Evolutionary conservation across 1,140 invertebrate genomes (phyloP), one percentile per base, ranked within the genome.

Genomic region (Drepana arcuata): DNA sequence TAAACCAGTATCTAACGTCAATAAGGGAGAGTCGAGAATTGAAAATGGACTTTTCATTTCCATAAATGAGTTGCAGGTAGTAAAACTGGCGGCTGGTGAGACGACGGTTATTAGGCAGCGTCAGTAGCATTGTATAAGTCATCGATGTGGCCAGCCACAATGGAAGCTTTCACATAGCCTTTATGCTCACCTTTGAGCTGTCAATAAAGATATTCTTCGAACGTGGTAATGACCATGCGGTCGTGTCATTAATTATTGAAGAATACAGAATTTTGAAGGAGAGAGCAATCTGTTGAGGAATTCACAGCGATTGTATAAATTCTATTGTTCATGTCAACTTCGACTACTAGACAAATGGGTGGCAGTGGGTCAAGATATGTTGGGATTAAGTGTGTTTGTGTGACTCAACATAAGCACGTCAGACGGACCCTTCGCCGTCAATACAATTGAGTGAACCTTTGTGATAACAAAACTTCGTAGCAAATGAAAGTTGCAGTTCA

Each of bases 1-100:
- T 72, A 47, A 42, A 42, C 33, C 46, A 50, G 50, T 52, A 50
- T 49, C 54, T 48, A 61, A 35, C 54, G 54, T 65, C 65, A 61
- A 70, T 67, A 58, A 66, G 56, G 58, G 51, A 57, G 56, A 66
- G 47, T 56, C 30, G 48, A 56, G 47, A 48, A 59, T 55, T 54
- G 65, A 52, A 43, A 62, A 67, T 45, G 41, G 51, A 43, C 51
- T 67, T 65, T 74, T 78, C 73, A 78, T 78, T 67, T 68, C 53
- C 47, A 51, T 60, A 73, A 73, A 73, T 75, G 68, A 73, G 68
- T 66, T 60, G 57, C 53, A 42, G 45, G 48, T 52, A 64, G 43
- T 52, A 42, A 48, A 46, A 46, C 34, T 41, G n/a, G n/a, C n/a
- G n/a, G 4, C 24, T 26, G 15, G 42, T 39, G 48, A 27, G 45